Percentiles rank a stretch among this genome's conserved stretches.
These are phyloP conservation scores for Venustaconcha ellipsiformis DNA, from an alignment of 1,140 invertebrate species.

Conservation along the genomic window DNA sequence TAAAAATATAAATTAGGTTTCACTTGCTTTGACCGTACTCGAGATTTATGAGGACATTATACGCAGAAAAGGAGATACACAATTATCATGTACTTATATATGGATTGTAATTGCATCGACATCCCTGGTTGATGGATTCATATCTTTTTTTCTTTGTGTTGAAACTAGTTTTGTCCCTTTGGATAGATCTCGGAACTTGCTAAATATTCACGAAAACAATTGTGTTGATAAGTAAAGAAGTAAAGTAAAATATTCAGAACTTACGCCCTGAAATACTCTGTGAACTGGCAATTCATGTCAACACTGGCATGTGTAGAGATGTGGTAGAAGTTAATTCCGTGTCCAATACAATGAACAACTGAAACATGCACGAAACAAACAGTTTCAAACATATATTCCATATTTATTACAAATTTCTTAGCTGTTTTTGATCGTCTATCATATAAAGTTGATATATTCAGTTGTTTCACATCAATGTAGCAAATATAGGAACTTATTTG, in stretches of 20 bases:
- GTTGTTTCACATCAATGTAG: too few species aligned
- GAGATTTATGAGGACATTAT: background rate
- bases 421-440: too few species aligned
- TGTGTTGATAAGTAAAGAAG: background rate
- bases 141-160: background rate
- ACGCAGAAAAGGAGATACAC: background rate
- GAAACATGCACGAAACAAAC: conserved; percentile 70
- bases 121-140: background rate
- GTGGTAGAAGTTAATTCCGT: conserved; percentile 99
- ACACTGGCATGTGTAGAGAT: conserved; percentile 94
- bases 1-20: background rate
- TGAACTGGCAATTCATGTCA: conserved; percentile 74
- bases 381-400: background rate
- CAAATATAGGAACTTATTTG: too few species aligned
- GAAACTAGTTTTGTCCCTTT: background rate
- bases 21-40: background rate
- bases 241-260: conserved; percentile 10
- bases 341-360: conserved; percentile 87
- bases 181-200: background rate
- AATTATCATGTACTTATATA: background rate
- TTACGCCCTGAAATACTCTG: conserved; percentile 71
- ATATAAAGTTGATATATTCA: too few species aligned
- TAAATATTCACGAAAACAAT: background rate
- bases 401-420: too few species aligned
- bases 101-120: background rate